Base-by-base conservation (phyloP, 2,113 vertebrate genomes). In the Python bivittatus region DNA sequence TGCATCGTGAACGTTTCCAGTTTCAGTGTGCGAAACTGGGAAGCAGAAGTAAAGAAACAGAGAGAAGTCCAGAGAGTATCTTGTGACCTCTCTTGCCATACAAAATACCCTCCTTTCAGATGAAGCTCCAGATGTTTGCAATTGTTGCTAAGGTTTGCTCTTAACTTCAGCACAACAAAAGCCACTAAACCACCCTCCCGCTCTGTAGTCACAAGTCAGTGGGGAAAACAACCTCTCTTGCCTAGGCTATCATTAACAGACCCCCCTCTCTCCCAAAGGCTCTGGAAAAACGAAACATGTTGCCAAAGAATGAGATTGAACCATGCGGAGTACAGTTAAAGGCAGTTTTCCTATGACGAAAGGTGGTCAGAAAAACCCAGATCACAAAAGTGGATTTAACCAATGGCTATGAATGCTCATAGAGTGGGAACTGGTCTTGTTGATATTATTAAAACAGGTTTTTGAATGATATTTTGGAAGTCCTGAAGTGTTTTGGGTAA, bases 121-220 rank as follows among this genome's bases (percentile, higher is more conserved):
- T 84, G 61, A 91, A 91, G 84, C 53, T 60, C 60, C 60, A 88
- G 91, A 88, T 92, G 68, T 44, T 52, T 88, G 86, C 38, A 60
- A 84, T 33, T 52, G 38, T 83, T 84, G 5, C 68, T 84, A 38
- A 53, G 68, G 53, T 53, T 38, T 38, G 9, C 5, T 88, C 29
- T 92, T 13, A 25, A 17, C 58, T 92, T 92, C 91, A 61, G 25
- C 12, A 88, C 91, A 92, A 84, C 22, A 60, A 91, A 88, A 88
- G 87, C 68, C 83, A 87, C 91, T 91, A 56, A 56, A 15, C 72
- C 10, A 53, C 68, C 23, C 44, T 11, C 56, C 38, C 27, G 68
- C 38, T 88, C 56, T 84, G 54, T 23, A 88, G 91, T 83, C 68
- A 8, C 27, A 72, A 88, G 25, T 58, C 56, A 86, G 91, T 1